Evolutionary conservation across 2,797 vertebrate species (phyloP).

Genomic region (Chloroceryle amazona): DNA sequence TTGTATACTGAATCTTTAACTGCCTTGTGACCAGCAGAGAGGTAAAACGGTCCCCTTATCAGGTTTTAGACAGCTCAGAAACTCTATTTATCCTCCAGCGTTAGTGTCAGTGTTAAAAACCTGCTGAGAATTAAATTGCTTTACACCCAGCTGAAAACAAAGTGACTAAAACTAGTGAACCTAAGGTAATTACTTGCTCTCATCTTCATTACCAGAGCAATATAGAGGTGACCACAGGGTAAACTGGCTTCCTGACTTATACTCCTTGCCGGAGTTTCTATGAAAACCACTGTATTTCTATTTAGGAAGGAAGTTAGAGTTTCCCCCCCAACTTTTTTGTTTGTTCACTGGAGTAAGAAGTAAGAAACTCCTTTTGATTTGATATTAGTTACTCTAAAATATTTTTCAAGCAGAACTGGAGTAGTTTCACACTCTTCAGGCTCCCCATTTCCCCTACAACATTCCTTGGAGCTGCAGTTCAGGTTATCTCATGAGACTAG

Average conservation of each 20-base stretch:
- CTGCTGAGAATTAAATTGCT: neutral
- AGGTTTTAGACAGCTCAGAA: neutral
- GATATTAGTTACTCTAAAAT: neutral
- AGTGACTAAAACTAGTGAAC: neutral
- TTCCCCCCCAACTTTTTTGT: neutral
- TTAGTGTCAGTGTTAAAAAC: neutral
- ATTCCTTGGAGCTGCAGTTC: neutral
- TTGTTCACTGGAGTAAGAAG: rapidly evolving
- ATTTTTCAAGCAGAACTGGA: neutral
- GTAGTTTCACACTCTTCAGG: neutral
- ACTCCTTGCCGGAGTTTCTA: neutral
- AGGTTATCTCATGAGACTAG: neutral
- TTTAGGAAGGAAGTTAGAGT: neutral
- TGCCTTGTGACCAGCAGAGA: neutral
- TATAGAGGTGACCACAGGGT: rapidly evolving
- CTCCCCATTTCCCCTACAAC: neutral
- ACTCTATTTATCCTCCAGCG: neutral
- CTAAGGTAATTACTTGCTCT: neutral
- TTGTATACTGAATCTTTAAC: neutral
- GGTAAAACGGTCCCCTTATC: neutral
- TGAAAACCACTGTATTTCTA: neutral
- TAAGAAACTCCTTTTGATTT: neutral
- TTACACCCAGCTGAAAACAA: neutral
- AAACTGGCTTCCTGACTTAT: neutral
- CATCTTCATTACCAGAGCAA: neutral